Base-by-base conservation (phyloP, 2,113 vertebrate species). In the Sapajus apella region DNA sequence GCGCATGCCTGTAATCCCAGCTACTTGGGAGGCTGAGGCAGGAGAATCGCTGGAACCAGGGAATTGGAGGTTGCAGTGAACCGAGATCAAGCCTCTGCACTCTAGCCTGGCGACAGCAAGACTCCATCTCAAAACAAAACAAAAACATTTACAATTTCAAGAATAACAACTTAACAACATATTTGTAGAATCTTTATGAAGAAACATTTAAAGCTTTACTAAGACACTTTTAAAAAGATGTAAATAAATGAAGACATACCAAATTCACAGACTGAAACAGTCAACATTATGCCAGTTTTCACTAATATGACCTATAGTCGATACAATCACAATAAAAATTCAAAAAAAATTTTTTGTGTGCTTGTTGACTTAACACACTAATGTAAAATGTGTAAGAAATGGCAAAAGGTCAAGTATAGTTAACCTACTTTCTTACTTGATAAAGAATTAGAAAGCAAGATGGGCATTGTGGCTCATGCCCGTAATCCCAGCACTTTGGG, bases 391-490 rank as follows among this genome's bases (percentile, higher is more conserved):
- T 64, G 37, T 76, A 75, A 70, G 52, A 55, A 90, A 95, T 87
- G 32, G 14, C 50, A 45, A 87, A 95, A 12, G 37, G 68, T 45
- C 52, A 76, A 68, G 12, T 94, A 79, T 25, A 72, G 30, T 75
- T 37, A 37, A 93, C 21, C 75, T 37, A 11, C 56, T 89, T 96
- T 97, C 37, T 79, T 92, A 83, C 20, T 10, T 80, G 18, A 79
- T 47, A 73, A 95, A 93, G 35, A 96, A 83, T 79, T 79, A 90
- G 20, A 95, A 93, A 89, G 35, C 25, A 64, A 64, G 27, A 13
- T 64, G 27, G 61, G 27, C 27, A 14, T 32, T 2, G 61, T 64
- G 25, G 27, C 13, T 64, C 27, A 64, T 64, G 61, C 61, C 27
- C 32, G 5, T 64, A 64, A 64, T 64, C 61, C 61, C 61, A 64